These are phyloP conservation scores for Heterohyrax brucei DNA, from an alignment of 2,797 vertebrate genomes.

Conservation along the genomic window DNA sequence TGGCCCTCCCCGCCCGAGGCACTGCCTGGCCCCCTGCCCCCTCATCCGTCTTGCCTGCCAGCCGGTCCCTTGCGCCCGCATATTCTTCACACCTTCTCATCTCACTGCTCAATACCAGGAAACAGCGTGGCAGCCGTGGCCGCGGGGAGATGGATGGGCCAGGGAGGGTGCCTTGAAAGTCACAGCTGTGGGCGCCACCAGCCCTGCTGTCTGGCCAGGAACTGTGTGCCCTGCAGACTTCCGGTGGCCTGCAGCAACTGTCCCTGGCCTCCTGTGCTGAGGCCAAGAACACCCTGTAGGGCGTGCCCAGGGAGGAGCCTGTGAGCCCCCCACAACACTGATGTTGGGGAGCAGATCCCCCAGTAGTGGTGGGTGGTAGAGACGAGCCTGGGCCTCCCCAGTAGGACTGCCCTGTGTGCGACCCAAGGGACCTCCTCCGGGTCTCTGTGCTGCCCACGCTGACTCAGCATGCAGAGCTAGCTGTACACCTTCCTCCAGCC, in stretches of 20 bases:
- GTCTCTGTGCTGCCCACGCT: neutral
- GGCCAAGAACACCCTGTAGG: neutral
- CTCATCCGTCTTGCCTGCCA: constrained; percentile 86
- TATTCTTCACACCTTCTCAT: constrained; percentile 86
- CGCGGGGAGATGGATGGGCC: constrained; percentile 80
- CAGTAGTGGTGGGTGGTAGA: neutral
- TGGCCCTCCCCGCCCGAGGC: constrained; percentile 60
- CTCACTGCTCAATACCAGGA: constrained; percentile 75
- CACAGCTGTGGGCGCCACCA: neutral
- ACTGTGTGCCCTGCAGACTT: accelerated
- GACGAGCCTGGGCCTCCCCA: neutral
- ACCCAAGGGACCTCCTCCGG: neutral
- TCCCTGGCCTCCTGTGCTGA: neutral
- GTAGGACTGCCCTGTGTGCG: neutral
- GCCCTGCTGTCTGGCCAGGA: neutral
- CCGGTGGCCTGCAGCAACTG: accelerated
- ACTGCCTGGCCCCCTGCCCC: constrained; percentile 43
- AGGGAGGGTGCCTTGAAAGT: accelerated
- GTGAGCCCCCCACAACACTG: too few relatives aligned
- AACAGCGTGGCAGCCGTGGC: constrained; percentile 68
- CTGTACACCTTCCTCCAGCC: neutral
- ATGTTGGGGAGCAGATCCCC: accelerated
- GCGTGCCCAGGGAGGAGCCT: neutral
- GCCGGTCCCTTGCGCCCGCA: constrained; percentile 68
- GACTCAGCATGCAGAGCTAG: neutral